phyloP scores from a whole-genome alignment of 2,797 vertebrate genomes.

The Uromys caudimaculatus region DNA sequence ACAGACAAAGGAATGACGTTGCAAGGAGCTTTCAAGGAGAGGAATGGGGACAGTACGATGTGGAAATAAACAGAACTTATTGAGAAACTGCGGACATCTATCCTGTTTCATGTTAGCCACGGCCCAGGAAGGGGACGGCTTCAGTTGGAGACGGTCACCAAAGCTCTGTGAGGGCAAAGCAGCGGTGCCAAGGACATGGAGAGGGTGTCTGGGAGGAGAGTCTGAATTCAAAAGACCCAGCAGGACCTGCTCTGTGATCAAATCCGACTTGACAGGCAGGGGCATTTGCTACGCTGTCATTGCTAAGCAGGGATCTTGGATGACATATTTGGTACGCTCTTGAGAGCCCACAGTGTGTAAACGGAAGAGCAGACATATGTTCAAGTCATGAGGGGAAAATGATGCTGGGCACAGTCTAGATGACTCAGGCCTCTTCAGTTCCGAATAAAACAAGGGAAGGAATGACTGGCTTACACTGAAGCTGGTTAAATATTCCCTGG shows the following conservation, averaged over 20 bases:
- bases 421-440: background rate
- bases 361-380: constrained; percentile 50
- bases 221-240: constrained; percentile 54
- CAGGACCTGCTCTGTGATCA: constrained; percentile 54
- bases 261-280: constrained; percentile 65
- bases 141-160: background rate
- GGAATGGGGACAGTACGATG: background rate
- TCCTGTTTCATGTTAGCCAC: background rate
- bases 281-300: constrained; percentile 53
- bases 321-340: constrained; percentile 55
- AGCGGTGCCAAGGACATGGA: background rate
- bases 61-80: background rate
- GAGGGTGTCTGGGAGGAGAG: background rate
- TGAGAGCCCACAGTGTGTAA: background rate
- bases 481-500: constrained; percentile 28
- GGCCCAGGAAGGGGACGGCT: background rate
- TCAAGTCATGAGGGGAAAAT: constrained; percentile 21
- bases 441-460: background rate
- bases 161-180: background rate
- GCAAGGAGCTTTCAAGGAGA: background rate
- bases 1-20: background rate
- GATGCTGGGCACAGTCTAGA: background rate
- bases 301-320: constrained; percentile 55
- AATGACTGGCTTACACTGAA: background rate
- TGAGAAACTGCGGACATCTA: background rate